Evolutionary conservation across 2,888 invertebrate genomes (phyloP).

Genomic region (Yponomeuta plumbellus): DNA sequence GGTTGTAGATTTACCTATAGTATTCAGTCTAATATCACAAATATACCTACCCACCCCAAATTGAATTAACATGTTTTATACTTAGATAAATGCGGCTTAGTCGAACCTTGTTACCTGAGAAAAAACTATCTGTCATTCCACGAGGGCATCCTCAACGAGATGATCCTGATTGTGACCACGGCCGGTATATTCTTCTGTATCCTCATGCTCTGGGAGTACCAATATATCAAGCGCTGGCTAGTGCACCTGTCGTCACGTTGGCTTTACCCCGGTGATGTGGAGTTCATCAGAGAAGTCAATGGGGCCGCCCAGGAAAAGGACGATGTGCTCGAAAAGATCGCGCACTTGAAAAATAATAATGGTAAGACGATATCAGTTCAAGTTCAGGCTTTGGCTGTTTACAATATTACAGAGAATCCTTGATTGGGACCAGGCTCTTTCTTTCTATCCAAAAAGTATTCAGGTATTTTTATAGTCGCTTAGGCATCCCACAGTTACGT

Average conservation of each 20-base stretch:
- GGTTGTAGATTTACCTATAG: no score
- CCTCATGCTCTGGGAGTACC: slow-evolving; percentile 52
- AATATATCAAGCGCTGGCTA: slow-evolving; percentile 25
- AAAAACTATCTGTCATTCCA: slow-evolving; percentile 38
- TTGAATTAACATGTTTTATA: no score
- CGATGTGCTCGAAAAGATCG: not conserved
- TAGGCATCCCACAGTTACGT: no score
- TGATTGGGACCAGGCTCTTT: no score
- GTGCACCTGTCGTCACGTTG: not conserved
- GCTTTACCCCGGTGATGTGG: not conserved
- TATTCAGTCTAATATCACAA: no score
- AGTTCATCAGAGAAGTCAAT: not conserved
- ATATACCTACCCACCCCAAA: no score
- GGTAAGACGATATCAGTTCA: not conserved
- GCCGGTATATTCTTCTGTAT: slow-evolving; percentile 36
- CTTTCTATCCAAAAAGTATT: no score
- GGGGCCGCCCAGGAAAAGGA: not conserved
- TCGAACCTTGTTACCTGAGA: slow-evolving; percentile 50
- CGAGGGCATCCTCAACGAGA: slow-evolving; percentile 41
- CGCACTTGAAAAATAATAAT: not conserved
- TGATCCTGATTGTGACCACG: slow-evolving; percentile 38
- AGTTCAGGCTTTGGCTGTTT: no score
- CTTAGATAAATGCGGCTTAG: slow-evolving; percentile 55
- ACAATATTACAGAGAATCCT: no score
- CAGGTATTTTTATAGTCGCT: no score